Evolutionary conservation across 2,113 vertebrate genomes (phyloP).

Genomic region (Apodemus sylvaticus): DNA sequence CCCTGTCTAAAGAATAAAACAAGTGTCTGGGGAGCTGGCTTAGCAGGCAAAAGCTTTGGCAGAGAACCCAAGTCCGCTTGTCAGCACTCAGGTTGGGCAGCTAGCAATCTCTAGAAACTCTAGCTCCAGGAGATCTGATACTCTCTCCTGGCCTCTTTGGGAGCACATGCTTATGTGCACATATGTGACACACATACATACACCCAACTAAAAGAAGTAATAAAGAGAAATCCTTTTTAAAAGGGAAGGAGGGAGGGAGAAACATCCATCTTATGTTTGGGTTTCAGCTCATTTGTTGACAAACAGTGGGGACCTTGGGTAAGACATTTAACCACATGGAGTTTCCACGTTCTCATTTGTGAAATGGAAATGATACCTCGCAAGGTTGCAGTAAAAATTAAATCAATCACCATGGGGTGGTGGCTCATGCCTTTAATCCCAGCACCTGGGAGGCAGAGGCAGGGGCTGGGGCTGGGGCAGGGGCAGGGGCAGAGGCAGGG

Average conservation of each 20-base stretch:
- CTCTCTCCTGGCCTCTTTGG: background rate
- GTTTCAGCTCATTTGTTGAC: background rate
- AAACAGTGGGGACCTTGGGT: background rate
- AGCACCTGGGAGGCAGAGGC: no score
- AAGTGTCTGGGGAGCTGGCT: background rate
- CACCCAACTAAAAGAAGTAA: background rate
- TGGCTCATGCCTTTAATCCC: background rate
- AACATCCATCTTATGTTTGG: background rate
- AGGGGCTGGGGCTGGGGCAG: no score
- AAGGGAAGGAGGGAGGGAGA: background rate
- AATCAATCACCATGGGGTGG: background rate
- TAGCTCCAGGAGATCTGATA: background rate
- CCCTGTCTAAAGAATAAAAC: background rate
- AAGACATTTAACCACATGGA: background rate
- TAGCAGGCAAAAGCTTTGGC: background rate
- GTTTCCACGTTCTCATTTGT: slow-evolving; percentile 24
- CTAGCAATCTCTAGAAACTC: background rate
- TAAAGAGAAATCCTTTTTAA: background rate
- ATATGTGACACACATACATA: background rate
- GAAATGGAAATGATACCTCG: background rate
- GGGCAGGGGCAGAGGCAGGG: no score
- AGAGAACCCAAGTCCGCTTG: background rate
- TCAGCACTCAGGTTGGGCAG: background rate
- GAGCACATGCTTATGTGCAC: background rate
- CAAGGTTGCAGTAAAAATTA: slow-evolving; percentile 10